Evolutionary conservation across 2,888 invertebrate genomes (phyloP).

Genomic region (Phytoseiulus persimilis): DNA sequence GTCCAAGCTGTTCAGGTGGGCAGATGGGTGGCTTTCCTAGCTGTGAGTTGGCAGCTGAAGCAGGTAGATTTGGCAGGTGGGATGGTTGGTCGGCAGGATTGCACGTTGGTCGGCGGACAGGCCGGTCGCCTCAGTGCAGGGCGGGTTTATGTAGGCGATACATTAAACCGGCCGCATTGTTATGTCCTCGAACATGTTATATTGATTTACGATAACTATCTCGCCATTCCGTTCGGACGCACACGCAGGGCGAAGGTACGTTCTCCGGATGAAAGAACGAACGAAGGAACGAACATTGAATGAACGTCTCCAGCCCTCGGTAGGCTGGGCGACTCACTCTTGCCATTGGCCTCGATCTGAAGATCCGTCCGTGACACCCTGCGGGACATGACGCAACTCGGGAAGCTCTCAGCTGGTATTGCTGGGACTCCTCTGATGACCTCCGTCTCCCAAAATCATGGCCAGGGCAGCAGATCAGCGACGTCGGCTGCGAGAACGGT

Average conservation of each 20-base stretch:
- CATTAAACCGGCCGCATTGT: neutral
- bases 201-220: slow-evolving; percentile 5
- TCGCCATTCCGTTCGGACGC: neutral
- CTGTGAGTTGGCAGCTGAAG: neutral
- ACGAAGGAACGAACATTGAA: neutral
- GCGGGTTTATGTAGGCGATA: neutral
- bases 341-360: neutral
- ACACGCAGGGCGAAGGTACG: neutral
- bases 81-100: neutral
- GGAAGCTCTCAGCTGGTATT: no score
- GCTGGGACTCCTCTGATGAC: no score
- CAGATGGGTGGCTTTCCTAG: neutral
- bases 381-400: no score
- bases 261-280: neutral
- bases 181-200: neutral
- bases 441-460: no score
- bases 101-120: neutral
- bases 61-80: neutral
- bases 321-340: neutral
- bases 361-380: no score
- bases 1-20: neutral
- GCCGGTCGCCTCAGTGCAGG: neutral
- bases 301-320: neutral
- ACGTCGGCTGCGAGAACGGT: no score
- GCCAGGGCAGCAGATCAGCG: no score